phyloP scores from a whole-genome alignment of 2,113 vertebrate species.

The Prunella himalayana region DNA sequence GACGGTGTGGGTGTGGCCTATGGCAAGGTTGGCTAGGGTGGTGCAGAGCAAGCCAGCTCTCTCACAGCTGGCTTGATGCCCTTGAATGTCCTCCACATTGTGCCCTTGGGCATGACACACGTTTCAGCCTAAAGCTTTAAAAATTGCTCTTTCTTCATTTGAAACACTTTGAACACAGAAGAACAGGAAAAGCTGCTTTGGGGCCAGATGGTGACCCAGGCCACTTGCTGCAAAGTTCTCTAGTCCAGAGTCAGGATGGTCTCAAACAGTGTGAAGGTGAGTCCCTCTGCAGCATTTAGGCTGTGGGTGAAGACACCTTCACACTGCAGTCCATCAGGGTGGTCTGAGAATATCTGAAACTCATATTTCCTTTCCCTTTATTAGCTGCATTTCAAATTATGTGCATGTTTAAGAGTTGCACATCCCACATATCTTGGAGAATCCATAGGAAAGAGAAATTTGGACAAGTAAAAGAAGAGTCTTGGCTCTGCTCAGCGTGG shows the following conservation, averaged over 20 bases:
- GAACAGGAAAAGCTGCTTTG: neutral
- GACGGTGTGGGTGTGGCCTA: neutral
- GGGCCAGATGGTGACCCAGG: neutral
- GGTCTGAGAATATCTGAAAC: neutral
- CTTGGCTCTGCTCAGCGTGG: rapidly evolving
- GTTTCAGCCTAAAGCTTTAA: neutral
- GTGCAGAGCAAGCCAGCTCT: neutral
- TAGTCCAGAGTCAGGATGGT: neutral
- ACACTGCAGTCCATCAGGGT: neutral
- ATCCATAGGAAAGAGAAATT: neutral
- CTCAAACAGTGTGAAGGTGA: neutral
- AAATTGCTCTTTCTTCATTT: neutral
- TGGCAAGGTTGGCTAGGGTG: neutral
- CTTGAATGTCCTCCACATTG: neutral
- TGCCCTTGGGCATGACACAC: neutral
- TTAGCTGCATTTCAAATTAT: neutral
- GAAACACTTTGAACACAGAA: neutral
- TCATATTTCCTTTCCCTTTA: neutral
- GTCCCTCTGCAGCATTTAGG: neutral
- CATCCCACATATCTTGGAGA: neutral
- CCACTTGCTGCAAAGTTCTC: neutral
- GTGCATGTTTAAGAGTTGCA: neutral
- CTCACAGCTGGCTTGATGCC: neutral
- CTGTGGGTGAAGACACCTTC: neutral
- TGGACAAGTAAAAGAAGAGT: neutral